Base-by-base conservation (phyloP, 1,140 invertebrate species). In the Babylonia areolata region DNA sequence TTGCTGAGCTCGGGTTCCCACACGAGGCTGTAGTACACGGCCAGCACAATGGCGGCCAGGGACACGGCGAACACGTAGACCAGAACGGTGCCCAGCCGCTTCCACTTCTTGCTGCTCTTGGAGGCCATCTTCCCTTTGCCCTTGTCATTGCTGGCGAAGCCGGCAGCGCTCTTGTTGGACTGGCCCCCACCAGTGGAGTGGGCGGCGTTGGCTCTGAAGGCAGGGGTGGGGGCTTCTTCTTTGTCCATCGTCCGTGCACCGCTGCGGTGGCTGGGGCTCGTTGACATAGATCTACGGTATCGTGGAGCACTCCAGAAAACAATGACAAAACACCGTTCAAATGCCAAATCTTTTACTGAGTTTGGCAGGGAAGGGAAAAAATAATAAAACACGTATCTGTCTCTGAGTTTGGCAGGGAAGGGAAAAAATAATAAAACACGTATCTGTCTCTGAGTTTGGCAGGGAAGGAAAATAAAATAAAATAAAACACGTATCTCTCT, bases 61-160 rank as follows among this genome's bases (percentile, higher is more conserved):
- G 98, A 99, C 86, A 99, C 98, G 89, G 97, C 98, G 91, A 99
- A 96, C 81, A 99, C 96, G 95, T 99, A 99, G 11, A 98, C 98
- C 87, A 99, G 96, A 54, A 99, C 98, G 2, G 98, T 99, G 85
- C 99, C 95, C 81, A 99, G 97, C n/a, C 98, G 96, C 58, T 99
- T 92, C 94, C 95, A 95, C 85, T 95, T 95, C 88, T 94, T 94
- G 86, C 94, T 94, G 33, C 91, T 92, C 85, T 94, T 94, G 17
- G 93, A 88, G 15, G 93, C 91, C 92, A 93, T 94, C 84, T 93
- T 93, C 40, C 81, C 91, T 85, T 90, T 92, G 78, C 89, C 91
- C 87, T 92, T 92, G 17, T 92, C 91, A n/a, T n/a, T n/a, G 75
- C 40, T 82, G 58, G 87, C 84, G 46, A 86, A 85, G 9, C 91